phyloP scores from a whole-genome alignment of 92 coral and sea anemone species.

The Parazoanthus darwini region DNA sequence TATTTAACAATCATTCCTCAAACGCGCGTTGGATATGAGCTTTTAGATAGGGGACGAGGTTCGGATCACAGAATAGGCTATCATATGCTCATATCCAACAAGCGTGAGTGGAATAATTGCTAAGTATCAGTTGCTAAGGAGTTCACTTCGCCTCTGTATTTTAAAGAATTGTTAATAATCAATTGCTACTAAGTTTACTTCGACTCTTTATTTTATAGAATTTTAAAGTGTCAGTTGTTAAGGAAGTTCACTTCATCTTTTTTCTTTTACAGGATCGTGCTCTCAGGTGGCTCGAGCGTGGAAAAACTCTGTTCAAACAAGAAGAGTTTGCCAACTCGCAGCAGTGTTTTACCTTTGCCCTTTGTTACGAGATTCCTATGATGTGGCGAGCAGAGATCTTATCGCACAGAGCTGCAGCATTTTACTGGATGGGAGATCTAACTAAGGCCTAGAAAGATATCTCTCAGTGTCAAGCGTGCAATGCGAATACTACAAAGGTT shows the following conservation, averaged over 20 bases:
- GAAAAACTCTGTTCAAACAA: background rate
- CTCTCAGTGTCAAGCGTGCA: background rate
- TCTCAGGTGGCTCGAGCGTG: conserved; percentile 16
- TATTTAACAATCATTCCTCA: too few species aligned
- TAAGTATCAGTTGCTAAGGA: too few species aligned
- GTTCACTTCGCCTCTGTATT: too few species aligned
- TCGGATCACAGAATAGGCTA: too few species aligned
- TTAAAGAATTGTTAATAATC: too few species aligned
- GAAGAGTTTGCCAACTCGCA: background rate
- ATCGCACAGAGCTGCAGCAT: conserved; percentile 28
- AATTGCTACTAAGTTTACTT: too few species aligned
- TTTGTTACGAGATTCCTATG: conserved; percentile 9
- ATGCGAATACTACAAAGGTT: background rate
- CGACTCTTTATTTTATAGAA: too few species aligned
- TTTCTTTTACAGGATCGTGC: conserved; percentile 14
- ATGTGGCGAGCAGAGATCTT: conserved; percentile 11
- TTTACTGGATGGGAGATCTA: background rate
- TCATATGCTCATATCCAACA: too few species aligned
- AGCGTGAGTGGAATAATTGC: too few species aligned
- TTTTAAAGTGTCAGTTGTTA: too few species aligned
- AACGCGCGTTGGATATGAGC: too few species aligned
- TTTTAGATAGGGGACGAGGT: too few species aligned
- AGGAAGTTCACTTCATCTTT: background rate
- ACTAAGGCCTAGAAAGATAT: background rate
- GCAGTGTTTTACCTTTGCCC: conserved; percentile 31